phyloP scores from a whole-genome alignment of 2,888 invertebrate genomes.

The Nasonovia ribisnigri region DNA sequence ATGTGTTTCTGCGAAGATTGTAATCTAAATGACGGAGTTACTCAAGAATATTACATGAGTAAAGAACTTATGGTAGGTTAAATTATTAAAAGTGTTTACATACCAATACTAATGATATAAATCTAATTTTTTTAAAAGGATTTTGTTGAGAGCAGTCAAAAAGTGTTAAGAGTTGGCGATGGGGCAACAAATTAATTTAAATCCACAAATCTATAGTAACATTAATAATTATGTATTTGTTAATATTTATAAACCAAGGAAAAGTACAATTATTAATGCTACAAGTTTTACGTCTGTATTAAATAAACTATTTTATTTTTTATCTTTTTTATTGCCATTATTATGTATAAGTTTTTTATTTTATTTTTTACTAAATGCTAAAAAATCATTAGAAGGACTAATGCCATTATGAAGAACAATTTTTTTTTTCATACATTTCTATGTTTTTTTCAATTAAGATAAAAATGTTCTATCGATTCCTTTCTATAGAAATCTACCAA shows the following conservation, averaged over 20 bases:
- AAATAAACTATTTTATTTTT: constrained; percentile 35
- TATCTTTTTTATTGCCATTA: constrained; percentile 10
- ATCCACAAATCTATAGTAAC: not conserved
- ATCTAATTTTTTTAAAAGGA: constrained; percentile 69
- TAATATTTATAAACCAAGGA: not conserved
- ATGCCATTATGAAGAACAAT: not conserved
- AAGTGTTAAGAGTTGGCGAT: constrained; percentile 70
- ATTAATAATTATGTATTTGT: not conserved
- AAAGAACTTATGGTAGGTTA: constrained; percentile 74
- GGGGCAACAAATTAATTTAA: constrained; percentile 60
- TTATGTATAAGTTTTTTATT: constrained; percentile 13
- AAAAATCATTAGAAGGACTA: not conserved
- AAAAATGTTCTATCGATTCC: not conserved
- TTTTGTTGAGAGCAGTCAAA: constrained; percentile 76
- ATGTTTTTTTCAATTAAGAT: not conserved
- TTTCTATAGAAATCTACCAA: not conserved
- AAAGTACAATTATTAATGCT: not conserved
- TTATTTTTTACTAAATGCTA: not conserved
- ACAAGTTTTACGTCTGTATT: not conserved
- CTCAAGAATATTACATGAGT: constrained; percentile 77
- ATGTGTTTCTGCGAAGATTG: constrained; percentile 80
- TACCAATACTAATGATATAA: constrained; percentile 5
- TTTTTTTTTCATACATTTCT: not conserved
- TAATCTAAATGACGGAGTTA: constrained; percentile 76
- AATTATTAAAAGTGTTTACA: not conserved